These are phyloP conservation scores for Prietella phreatophila DNA, from an alignment of 2,113 vertebrate species.

Conservation along the genomic window DNA sequence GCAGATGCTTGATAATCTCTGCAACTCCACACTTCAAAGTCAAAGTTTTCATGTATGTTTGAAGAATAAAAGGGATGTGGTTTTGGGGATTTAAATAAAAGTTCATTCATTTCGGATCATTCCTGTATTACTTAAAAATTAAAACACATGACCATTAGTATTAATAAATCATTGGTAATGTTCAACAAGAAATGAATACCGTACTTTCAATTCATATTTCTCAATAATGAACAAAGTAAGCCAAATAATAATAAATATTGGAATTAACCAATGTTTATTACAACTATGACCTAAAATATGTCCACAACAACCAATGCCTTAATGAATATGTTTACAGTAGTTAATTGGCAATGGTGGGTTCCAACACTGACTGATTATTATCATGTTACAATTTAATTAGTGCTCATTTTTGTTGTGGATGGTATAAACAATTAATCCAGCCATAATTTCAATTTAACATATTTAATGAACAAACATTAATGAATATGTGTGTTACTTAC, in stretches of 20 bases:
- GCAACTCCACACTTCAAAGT: slow-evolving; percentile 47
- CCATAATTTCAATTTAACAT: no score
- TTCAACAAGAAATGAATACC: background rate
- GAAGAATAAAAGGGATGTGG: background rate
- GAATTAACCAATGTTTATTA: background rate
- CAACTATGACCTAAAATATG: background rate
- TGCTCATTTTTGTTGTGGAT: background rate
- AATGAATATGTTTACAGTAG: background rate
- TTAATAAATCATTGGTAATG: background rate
- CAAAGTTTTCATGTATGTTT: slow-evolving; percentile 32
- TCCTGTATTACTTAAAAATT: no score
- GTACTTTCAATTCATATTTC: background rate
- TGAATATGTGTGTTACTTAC: no score
- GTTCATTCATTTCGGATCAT: no score
- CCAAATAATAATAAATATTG: background rate
- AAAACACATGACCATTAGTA: background rate
- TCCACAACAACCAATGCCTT: background rate
- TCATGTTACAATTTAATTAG: background rate
- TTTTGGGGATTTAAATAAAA: background rate
- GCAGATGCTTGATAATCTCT: slow-evolving; percentile 52
- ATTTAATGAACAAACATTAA: no score
- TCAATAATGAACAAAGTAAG: background rate
- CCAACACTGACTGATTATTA: background rate
- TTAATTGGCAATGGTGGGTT: background rate
- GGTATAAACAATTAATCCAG: background rate